Percentiles rank a stretch among this genome's conserved stretches.
phyloP scores from a whole-genome alignment of 35 echinoderm and acorn worm species.

The Strongylocentrotus purpuratus region DNA sequence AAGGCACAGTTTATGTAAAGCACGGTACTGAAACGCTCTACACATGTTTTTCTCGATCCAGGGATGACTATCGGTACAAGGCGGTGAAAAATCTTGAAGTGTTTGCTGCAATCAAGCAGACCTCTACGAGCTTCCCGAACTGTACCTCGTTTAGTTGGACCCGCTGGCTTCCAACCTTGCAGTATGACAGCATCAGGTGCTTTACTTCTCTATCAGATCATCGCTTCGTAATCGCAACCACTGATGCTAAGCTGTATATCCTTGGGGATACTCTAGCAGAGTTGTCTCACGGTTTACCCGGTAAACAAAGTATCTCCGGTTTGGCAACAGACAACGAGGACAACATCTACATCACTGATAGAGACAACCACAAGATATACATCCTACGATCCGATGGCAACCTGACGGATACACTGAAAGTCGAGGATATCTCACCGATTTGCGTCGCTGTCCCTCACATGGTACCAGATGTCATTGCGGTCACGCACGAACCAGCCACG shows the following conservation, averaged over 20 bases:
- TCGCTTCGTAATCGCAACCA: conserved; percentile 2
- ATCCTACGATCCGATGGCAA: background rate
- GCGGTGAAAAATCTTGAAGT: background rate
- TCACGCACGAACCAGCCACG: conserved; percentile 4
- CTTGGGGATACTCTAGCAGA: background rate
- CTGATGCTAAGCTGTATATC: background rate
- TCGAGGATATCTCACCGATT: background rate
- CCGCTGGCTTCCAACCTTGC: background rate
- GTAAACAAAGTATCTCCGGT: background rate
- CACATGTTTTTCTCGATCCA: no score
- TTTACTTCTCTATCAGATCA: conserved; percentile 19
- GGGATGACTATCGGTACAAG: no score
- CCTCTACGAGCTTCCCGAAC: background rate
- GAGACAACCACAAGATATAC: background rate
- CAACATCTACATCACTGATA: conserved; percentile 25
- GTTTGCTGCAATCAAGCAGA: background rate
- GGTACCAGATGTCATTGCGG: background rate
- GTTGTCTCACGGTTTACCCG: background rate
- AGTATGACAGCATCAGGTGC: background rate
- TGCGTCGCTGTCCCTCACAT: background rate
- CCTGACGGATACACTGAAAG: background rate
- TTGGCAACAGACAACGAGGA: conserved; percentile 6
- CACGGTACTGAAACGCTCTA: background rate
- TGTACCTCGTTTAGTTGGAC: background rate
- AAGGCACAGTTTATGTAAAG: background rate